Evolutionary conservation across 1,140 invertebrate species (phyloP).

Genomic region (Pachypeltis micranthus): DNA sequence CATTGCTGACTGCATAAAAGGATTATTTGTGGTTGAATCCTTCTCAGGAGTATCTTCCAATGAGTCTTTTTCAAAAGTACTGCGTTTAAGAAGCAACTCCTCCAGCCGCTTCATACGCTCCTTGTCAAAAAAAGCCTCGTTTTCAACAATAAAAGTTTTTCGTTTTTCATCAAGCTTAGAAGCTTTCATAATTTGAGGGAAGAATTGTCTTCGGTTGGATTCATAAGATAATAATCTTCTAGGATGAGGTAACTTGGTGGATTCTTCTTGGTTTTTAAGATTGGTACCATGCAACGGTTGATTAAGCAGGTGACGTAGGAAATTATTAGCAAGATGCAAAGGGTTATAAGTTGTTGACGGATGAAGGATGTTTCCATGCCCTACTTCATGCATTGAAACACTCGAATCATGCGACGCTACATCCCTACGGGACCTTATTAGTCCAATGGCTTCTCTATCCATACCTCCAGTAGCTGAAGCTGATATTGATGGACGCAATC

Average conservation of each 20-base stretch:
- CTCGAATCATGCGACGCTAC: constrained; percentile 46
- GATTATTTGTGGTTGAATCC: no score
- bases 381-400: constrained; percentile 18
- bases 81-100: no score
- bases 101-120: not conserved
- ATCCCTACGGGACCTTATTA: constrained; percentile 43
- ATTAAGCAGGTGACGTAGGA: not conserved
- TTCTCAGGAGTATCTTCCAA: no score
- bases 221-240: no score
- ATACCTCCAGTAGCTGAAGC: constrained; percentile 49
- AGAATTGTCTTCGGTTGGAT: no score
- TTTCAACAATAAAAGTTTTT: constrained; percentile 2
- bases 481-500: constrained; percentile 21
- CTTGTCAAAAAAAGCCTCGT: not conserved
- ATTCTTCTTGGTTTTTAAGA: not conserved
- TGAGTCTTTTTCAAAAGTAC: no score
- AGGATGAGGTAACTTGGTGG: not conserved
- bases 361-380: constrained; percentile 25
- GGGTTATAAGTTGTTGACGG: not conserved
- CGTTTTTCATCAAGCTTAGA: constrained; percentile 9
- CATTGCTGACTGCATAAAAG: no score
- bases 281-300: not conserved
- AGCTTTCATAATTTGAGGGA: not conserved
- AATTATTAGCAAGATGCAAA: not conserved
- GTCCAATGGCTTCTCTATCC: constrained; percentile 24